These are phyloP conservation scores for Malurus leucopterus DNA, from an alignment of 2,797 vertebrate genomes.

Conservation along the genomic window DNA sequence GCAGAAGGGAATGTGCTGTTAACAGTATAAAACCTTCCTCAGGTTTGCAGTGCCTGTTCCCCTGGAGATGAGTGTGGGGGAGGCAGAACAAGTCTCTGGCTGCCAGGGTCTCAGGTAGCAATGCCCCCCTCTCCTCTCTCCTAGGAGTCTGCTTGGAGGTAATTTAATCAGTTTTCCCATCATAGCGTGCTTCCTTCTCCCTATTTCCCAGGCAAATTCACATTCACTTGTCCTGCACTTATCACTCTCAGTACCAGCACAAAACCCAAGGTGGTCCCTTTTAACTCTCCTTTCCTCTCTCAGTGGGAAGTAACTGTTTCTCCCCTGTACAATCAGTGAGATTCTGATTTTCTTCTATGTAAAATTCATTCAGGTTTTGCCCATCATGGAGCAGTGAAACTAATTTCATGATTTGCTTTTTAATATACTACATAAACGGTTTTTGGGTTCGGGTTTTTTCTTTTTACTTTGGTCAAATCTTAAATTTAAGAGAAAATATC, in stretches of 20 bases:
- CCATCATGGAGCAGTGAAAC: neutral
- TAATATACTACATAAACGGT: neutral
- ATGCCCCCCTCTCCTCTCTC: neutral
- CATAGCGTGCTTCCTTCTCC: neutral
- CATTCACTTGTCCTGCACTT: neutral
- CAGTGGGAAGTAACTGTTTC: neutral
- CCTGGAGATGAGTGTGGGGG: neutral
- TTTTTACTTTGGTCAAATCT: neutral
- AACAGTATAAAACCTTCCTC: neutral
- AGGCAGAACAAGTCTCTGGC: neutral
- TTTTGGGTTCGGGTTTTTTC: neutral
- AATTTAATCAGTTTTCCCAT: neutral
- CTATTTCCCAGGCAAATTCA: neutral
- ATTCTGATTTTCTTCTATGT: neutral
- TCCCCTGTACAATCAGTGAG: neutral
- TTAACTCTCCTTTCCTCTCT: neutral
- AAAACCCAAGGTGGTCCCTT: neutral
- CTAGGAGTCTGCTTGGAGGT: neutral
- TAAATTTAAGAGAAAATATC: neutral
- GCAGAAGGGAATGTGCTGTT: neutral
- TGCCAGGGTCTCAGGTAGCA: accelerated
- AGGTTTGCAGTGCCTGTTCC: neutral
- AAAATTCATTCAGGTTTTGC: neutral
- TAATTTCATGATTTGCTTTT: neutral
- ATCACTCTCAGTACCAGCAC: neutral